These are phyloP conservation scores for Orchestes rusci DNA, from an alignment of 2,888 invertebrate species.

Conservation along the genomic window DNA sequence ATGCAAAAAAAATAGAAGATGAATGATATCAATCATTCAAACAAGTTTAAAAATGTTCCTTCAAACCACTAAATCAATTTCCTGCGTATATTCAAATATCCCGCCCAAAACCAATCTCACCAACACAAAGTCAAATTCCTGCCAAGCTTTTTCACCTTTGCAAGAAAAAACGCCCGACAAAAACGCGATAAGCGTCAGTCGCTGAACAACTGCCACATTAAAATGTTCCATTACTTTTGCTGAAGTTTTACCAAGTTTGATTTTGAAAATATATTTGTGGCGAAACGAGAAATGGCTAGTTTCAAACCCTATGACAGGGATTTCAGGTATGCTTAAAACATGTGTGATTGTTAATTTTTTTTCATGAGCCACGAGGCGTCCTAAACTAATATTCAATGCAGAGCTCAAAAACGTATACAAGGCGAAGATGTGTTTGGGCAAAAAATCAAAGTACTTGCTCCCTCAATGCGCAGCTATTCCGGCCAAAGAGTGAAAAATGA, in stretches of 20 bases:
- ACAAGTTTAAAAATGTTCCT: too few relatives aligned
- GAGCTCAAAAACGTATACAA: slow-evolving; percentile 78
- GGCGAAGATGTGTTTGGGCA: slow-evolving; percentile 76
- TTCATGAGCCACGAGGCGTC: too few relatives aligned
- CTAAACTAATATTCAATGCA: slow-evolving; percentile 43
- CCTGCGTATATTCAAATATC: too few relatives aligned
- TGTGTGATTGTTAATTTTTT: slow-evolving; percentile 7
- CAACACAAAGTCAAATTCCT: too few relatives aligned
- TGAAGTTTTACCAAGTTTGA: too few relatives aligned
- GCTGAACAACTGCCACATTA: slow-evolving; percentile 9
- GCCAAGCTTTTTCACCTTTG: not conserved
- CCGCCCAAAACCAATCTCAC: too few relatives aligned
- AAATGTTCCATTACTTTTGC: slow-evolving; percentile 21
- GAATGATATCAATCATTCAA: too few relatives aligned
- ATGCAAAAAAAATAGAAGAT: too few relatives aligned
- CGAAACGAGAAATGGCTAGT: slow-evolving; percentile 36
- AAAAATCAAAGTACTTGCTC: slow-evolving; percentile 52
- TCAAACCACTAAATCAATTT: too few relatives aligned
- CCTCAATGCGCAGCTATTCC: slow-evolving; percentile 31
- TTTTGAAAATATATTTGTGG: too few relatives aligned
- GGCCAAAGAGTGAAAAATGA: slow-evolving; percentile 20
- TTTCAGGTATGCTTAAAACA: slow-evolving; percentile 33
- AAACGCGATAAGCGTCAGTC: slow-evolving; percentile 6
- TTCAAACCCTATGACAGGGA: slow-evolving; percentile 36
- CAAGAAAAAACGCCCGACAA: not conserved